A percentile compares a stretch with the other conserved stretches of the same genome.
phyloP scores from a whole-genome alignment of 2,888 invertebrate species.

The Pinctada fucata region DNA sequence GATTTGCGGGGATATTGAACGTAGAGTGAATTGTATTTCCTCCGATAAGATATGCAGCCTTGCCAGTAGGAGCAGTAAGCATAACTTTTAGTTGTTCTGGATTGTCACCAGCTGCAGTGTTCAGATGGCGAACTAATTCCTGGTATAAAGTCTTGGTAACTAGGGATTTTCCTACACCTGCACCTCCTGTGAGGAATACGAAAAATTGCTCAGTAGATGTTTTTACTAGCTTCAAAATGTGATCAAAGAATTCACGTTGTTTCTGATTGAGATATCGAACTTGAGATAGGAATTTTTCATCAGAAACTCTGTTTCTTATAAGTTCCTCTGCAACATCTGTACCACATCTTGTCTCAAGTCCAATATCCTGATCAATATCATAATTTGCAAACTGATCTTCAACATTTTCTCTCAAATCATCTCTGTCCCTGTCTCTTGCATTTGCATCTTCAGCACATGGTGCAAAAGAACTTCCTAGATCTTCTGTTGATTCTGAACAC shows the following conservation, averaged over 20 bases:
- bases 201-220: constrained; percentile 22
- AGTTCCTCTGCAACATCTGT: constrained; percentile 18
- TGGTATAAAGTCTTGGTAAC: constrained; percentile 50
- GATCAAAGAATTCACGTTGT: constrained; percentile 27
- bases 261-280: constrained; percentile 25
- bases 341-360: not conserved
- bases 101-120: constrained; percentile 23
- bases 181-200: constrained; percentile 51
- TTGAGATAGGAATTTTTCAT: constrained; percentile 27
- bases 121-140: constrained; percentile 23
- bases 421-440: not conserved
- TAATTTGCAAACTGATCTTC: constrained; percentile 15
- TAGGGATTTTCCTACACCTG: constrained; percentile 55
- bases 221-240: constrained; percentile 26
- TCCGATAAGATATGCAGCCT: constrained; percentile 41
- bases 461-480: constrained; percentile 11
- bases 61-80: constrained; percentile 43
- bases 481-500: constrained; percentile 15
- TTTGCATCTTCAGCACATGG: constrained; percentile 10
- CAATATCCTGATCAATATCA: constrained; percentile 28
- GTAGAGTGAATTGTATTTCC: constrained; percentile 42
- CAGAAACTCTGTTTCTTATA: constrained; percentile 30
- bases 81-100: constrained; percentile 34
- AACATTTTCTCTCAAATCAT: constrained; percentile 3
- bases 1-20: constrained; percentile 41